phyloP scores from a whole-genome alignment of 2,797 vertebrate genomes.

The Aythya fuligula region DNA sequence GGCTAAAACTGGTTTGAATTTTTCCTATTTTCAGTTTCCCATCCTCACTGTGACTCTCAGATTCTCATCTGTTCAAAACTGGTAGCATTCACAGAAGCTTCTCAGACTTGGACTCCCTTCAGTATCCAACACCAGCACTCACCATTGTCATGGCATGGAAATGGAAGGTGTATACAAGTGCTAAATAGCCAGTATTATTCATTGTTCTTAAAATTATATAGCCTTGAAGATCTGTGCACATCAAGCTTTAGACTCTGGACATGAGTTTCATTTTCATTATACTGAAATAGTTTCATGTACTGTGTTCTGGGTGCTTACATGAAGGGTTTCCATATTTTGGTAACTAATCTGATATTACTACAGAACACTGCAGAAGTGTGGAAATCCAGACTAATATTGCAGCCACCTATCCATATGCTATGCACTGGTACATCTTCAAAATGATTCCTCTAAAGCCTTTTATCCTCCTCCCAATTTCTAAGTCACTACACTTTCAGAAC shows the following conservation, averaged over 20 bases:
- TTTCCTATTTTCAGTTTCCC: background rate
- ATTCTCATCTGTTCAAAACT: background rate
- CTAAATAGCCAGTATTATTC: background rate
- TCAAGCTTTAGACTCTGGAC: background rate
- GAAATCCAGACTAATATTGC: background rate
- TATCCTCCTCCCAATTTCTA: background rate
- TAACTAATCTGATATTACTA: background rate
- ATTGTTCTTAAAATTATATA: background rate
- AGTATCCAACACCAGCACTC: background rate
- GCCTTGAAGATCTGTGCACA: background rate
- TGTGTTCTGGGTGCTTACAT: background rate
- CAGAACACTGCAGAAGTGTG: background rate
- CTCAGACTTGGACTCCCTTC: background rate
- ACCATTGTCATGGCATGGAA: background rate
- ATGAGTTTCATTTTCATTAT: background rate
- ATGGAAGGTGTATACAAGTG: background rate
- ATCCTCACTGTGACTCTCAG: background rate
- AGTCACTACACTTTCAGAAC: background rate
- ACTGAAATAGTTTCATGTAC: background rate
- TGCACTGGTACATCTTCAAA: rapidly evolving
- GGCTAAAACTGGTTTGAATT: background rate
- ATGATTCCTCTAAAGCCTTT: background rate
- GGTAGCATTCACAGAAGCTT: background rate
- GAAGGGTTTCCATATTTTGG: background rate
- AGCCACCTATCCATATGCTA: background rate